Conservation (phyloP, 2,888 invertebrate genomes). For the Lasioglossum leucozonium region DNA sequence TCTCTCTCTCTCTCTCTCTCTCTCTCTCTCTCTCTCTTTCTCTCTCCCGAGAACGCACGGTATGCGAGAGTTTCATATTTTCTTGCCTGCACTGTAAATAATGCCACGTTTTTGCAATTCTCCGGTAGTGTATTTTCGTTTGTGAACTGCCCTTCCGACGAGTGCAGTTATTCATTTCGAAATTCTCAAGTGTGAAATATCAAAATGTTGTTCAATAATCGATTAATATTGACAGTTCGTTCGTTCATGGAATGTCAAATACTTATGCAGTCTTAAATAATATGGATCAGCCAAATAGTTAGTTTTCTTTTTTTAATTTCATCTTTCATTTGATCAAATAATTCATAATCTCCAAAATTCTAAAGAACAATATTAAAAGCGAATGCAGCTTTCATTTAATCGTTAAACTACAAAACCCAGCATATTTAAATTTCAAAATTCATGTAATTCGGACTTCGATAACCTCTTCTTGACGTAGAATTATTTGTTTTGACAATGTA, state of each 20-base stretch:
- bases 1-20: too few relatives aligned
- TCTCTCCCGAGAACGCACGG: neutral
- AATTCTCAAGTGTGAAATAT: neutral
- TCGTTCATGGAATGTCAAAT: neutral
- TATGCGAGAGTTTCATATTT: neutral
- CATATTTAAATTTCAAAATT: too few relatives aligned
- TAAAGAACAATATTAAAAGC: neutral
- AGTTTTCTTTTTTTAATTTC: neutral
- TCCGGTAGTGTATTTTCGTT: neutral
- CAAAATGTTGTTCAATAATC: neutral
- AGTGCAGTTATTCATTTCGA: neutral
- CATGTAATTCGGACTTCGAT: too few relatives aligned
- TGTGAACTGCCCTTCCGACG: neutral
- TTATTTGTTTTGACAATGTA: too few relatives aligned
- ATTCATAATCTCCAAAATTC: neutral
- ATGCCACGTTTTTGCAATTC: neutral
- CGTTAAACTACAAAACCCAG: too few relatives aligned
- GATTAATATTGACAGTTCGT: neutral
- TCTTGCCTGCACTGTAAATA: neutral
- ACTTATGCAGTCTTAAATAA: neutral
- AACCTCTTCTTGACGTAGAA: too few relatives aligned
- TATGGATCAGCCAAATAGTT: neutral
- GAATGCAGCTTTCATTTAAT: too few relatives aligned
- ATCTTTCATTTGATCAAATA: neutral
- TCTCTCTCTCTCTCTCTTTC: too few relatives aligned